These are phyloP conservation scores for Leptinotarsa haldemani DNA, from an alignment of 2,888 invertebrate species.

Conservation along the genomic window DNA sequence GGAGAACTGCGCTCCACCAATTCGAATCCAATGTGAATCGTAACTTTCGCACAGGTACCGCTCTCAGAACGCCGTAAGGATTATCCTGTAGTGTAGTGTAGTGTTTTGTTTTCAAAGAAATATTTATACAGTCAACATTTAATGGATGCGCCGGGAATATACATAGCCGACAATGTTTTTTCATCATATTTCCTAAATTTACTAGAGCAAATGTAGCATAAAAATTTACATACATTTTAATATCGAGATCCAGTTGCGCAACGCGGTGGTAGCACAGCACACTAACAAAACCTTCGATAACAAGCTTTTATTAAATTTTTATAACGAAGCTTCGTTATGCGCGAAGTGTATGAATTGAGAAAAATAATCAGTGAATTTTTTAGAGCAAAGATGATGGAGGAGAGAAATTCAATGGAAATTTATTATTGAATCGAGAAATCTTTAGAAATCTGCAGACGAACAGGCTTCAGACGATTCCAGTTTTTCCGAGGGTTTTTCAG, in stretches of 20 bases:
- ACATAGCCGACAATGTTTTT: background rate
- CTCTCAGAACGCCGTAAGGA: no score
- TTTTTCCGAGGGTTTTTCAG: background rate
- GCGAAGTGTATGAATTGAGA: conserved; percentile 29
- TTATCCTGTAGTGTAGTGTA: no score
- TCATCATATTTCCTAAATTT: background rate
- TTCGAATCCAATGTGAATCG: no score
- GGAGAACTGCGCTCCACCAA: no score
- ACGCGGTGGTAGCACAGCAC: background rate
- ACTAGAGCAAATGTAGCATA: background rate
- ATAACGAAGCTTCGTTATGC: conserved; percentile 44
- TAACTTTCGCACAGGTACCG: no score
- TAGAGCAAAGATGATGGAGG: conserved; percentile 4
- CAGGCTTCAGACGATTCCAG: background rate
- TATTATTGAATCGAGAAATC: conserved; percentile 14
- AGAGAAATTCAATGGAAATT: conserved; percentile 8
- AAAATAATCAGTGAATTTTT: conserved; percentile 33
- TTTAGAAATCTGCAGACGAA: conserved; percentile 5
- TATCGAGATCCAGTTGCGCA: conserved; percentile 5
- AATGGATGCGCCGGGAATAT: no score
- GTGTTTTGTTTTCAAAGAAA: no score
- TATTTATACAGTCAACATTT: no score
- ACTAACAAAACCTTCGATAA: conserved; percentile 35
- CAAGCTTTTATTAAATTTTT: conserved; percentile 43
- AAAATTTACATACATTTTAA: conserved; percentile 10